Base-by-base conservation (phyloP, 2,797 vertebrate species). In the Galagoides demidoff region DNA sequence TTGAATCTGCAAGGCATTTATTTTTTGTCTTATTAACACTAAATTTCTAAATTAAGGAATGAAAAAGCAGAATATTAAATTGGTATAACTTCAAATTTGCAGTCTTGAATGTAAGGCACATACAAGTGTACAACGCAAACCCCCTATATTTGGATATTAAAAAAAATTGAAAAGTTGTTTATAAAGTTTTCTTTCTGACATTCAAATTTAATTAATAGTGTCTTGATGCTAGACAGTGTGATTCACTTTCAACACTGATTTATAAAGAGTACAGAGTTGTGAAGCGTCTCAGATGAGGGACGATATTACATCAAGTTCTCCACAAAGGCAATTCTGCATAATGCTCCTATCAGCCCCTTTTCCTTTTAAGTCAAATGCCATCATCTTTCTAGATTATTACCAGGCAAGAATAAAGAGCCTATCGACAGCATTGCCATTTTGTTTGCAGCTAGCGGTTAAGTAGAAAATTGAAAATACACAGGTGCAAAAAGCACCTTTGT, bases 311-410 rank as follows among this genome's bases (percentile, higher is more conserved):
- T 7, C 6, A 37, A 45, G 10, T 68, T 74, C 52, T 79, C 83
- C 52, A 55, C n/a, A 74, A 45, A 82, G 64, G 11, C 92, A 85
- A 64, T 59, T 74, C 1, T 10, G 7, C n/a, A 78, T 55, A 61
- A 12, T 63, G 45, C 27, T 95, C 22, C 16, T 39, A 55, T 57
- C 19, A 52, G 37, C 14, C 7, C 37, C 37, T n/a, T 70, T 74
- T 55, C 20, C 61, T 90, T 81, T 77, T 27, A 85, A 96, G 68
- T 74, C 76, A 96, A 94, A 96, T 90, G 66, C 45, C 74, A 92
- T 82, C 90, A 68, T 90, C 55, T 86, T 81, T 87, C 39, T 64
- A 76, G 57, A 96, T 66, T 57, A 81, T 76, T 91, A 64, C 23
- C 20, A 89, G 29, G 57, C 34, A 82, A 39, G 19, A 94, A 93